Percentiles rank a stretch among this genome's conserved stretches.
phyloP scores from a whole-genome alignment of 1,140 invertebrate species.

The Gonatopus flavifemur region DNA sequence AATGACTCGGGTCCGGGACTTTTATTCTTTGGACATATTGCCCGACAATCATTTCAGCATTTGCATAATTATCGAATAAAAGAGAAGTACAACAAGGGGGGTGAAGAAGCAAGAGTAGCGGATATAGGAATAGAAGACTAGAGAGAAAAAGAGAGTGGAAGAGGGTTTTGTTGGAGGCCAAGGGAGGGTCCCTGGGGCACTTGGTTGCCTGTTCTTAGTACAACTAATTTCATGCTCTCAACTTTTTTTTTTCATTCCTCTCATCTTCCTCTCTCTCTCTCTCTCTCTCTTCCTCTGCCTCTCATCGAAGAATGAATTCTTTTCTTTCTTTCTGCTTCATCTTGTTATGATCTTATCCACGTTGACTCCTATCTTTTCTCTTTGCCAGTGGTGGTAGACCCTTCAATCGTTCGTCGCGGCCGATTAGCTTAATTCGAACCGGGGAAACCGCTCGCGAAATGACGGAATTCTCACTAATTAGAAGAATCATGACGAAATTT shows the following conservation, averaged over 20 bases:
- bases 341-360: no score
- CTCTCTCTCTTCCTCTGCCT: background rate
- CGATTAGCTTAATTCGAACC: constrained; percentile 43
- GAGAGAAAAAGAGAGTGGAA: constrained; percentile 11
- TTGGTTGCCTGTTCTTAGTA: constrained; percentile 30
- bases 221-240: constrained; percentile 45
- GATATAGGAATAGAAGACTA: constrained; percentile 6
- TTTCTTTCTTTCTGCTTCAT: constrained; percentile 6
- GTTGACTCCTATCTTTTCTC: constrained; percentile 8
- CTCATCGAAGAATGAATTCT: background rate
- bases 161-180: no score
- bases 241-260: constrained; percentile 25
- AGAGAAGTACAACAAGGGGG: constrained; percentile 26
- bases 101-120: constrained; percentile 3
- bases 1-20: constrained; percentile 48
- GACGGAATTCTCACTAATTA: constrained; percentile 48
- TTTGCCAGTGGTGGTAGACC: constrained; percentile 10
- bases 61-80: constrained; percentile 60
- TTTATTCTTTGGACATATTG: constrained; percentile 55
- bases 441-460: constrained; percentile 16
- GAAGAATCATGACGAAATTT: constrained; percentile 25
- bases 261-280: background rate
- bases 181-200: constrained; percentile 11
- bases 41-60: constrained; percentile 56
- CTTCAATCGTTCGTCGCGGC: constrained; percentile 17